These are phyloP conservation scores for Schizopygopsis pylzovi DNA, from an alignment of 2,797 vertebrate genomes.

Conservation along the genomic window DNA sequence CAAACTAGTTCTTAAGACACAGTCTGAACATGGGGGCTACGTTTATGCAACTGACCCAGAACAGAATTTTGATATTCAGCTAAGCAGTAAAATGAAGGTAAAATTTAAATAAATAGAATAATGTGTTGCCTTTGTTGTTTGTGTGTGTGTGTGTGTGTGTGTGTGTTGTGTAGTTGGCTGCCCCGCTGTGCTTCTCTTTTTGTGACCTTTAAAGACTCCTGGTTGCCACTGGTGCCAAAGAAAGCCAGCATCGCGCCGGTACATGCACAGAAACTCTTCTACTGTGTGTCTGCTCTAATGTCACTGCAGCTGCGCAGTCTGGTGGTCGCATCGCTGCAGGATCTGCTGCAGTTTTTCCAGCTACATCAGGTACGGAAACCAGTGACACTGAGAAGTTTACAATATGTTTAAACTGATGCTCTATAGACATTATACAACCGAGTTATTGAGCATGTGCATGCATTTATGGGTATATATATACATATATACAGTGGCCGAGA, in stretches of 20 bases:
- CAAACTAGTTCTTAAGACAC: no score
- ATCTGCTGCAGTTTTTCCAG: constrained; percentile 85
- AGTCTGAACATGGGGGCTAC: no score
- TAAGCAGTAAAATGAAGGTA: background rate
- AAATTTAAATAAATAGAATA: background rate
- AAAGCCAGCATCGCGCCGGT: constrained; percentile 68
- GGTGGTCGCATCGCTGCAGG: constrained; percentile 84
- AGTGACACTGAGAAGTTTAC: background rate
- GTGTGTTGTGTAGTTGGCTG: constrained; percentile 84
- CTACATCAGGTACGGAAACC: constrained; percentile 80
- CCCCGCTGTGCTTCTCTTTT: constrained; percentile 84
- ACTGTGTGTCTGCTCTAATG: constrained; percentile 85
- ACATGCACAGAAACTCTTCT: constrained; percentile 82
- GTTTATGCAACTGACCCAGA: no score
- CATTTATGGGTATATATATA: background rate
- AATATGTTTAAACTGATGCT: background rate
- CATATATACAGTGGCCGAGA: no score
- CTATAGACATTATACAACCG: background rate
- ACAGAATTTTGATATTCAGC: background rate
- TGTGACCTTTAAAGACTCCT: constrained; percentile 69
- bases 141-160: constrained; percentile 40
- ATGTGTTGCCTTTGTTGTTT: background rate
- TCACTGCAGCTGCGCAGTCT: constrained; percentile 87
- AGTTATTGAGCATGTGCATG: constrained; percentile 1
- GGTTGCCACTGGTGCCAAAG: constrained; percentile 80